A percentile compares a stretch with the other conserved stretches of the same genome.
Conservation (phyloP, 2,113 vertebrate genomes). For the Halichoeres trimaculatus region DNA sequence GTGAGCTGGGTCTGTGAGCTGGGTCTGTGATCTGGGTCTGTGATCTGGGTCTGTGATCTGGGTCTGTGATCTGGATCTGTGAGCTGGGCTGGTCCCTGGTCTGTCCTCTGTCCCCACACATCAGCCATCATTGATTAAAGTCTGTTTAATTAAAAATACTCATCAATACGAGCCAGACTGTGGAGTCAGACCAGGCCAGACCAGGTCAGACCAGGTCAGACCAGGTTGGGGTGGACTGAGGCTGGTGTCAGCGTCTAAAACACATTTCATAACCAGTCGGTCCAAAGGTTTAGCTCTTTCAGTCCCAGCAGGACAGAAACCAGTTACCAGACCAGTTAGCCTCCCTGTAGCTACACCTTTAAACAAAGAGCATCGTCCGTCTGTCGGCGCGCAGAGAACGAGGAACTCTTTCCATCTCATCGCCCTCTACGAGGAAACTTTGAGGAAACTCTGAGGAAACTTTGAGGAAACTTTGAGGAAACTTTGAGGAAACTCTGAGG, state of each 20-base stretch:
- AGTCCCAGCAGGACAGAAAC: not conserved
- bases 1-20: too few species aligned
- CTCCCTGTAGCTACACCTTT: not conserved
- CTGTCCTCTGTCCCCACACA: not conserved
- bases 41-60: too few species aligned
- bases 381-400: too few species aligned
- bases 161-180: not conserved
- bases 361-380: not conserved
- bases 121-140: constrained; percentile 36
- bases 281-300: not conserved
- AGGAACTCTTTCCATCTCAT: too few species aligned
- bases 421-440: too few species aligned
- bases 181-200: not conserved
- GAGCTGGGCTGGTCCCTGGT: constrained; percentile 10
- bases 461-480: too few species aligned
- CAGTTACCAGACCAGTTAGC: not conserved
- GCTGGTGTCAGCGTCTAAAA: not conserved
- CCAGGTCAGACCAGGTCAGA: too few species aligned
- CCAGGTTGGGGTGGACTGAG: too few species aligned
- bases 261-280: not conserved
- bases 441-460: too few species aligned
- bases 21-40: too few species aligned
- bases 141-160: not conserved
- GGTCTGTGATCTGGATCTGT: too few species aligned
- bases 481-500: too few species aligned